Percentiles rank a stretch among this genome's conserved stretches.
Conservation (phyloP, 2,113 vertebrate genomes). For the Salvelinus fontinalis region DNA sequence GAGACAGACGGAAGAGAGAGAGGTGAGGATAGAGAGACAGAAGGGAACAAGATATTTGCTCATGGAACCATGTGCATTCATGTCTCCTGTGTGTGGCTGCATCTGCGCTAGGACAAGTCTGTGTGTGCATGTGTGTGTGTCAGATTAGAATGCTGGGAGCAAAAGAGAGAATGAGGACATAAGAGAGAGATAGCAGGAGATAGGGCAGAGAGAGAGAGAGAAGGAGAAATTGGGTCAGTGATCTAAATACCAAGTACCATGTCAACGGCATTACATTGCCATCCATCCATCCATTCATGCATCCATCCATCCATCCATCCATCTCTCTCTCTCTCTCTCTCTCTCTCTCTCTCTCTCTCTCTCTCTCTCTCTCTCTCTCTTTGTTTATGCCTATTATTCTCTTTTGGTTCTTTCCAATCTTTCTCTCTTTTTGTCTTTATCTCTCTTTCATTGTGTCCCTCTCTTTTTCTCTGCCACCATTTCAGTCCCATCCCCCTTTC, state of each 20-base stretch:
- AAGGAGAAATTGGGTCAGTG: conserved; percentile 74
- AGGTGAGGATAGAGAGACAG: background rate
- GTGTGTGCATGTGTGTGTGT: conserved; percentile 36
- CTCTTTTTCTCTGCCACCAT: background rate
- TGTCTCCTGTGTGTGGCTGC: conserved; percentile 27
- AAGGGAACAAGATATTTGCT: conserved; percentile 14
- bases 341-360: background rate
- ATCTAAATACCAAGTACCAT: conserved; percentile 72
- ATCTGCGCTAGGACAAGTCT: conserved; percentile 28
- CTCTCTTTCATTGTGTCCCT: background rate
- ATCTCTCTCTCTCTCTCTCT: conserved; percentile 3
- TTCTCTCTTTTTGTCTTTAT: background rate
- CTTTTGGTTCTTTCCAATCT: background rate
- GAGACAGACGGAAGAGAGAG: background rate
- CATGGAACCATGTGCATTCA: conserved; percentile 34
- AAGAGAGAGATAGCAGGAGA: conserved; percentile 53
- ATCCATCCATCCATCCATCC: too few relatives aligned
- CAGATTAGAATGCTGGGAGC: conserved; percentile 65
- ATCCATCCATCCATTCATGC: background rate
- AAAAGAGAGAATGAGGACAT: conserved; percentile 60
- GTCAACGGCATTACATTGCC: conserved; percentile 57
- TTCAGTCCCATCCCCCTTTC: conserved; percentile 11
- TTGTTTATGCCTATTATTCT: background rate
- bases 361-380: background rate
- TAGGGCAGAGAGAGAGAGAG: conserved; percentile 42